These are phyloP conservation scores for Galendromus occidentalis DNA, from an alignment of 1,140 invertebrate genomes.

Conservation along the genomic window DNA sequence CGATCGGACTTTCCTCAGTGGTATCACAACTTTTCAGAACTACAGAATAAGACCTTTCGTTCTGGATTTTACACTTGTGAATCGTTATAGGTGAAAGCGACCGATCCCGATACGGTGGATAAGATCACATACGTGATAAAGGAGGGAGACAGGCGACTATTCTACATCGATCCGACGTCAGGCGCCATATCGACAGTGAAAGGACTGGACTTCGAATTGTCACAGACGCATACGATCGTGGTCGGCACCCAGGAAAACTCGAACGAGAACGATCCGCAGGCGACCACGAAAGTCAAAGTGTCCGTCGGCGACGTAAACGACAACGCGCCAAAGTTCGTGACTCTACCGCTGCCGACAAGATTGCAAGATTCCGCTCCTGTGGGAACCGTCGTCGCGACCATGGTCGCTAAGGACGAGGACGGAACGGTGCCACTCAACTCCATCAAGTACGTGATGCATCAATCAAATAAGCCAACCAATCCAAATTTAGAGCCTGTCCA, in stretches of 20 bases:
- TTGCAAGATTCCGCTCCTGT: constrained; percentile 59
- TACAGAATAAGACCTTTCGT: background rate
- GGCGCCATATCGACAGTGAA: constrained; percentile 51
- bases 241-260: constrained; percentile 61
- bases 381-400: constrained; percentile 51
- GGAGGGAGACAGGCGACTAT: constrained; percentile 54
- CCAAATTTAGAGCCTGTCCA: background rate
- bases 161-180: constrained; percentile 52
- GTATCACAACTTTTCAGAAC: background rate
- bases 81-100: constrained; percentile 31
- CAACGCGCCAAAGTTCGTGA: constrained; percentile 49
- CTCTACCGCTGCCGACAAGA: constrained; percentile 52
- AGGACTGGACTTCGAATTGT: constrained; percentile 54
- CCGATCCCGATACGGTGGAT: constrained; percentile 21
- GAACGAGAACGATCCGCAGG: constrained; percentile 38
- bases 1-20: constrained; percentile 20
- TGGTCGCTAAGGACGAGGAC: constrained; percentile 56
- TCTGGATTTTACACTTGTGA: background rate
- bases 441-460: constrained; percentile 38
- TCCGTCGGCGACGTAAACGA: constrained; percentile 40
- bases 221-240: constrained; percentile 46
- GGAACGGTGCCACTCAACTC: constrained; percentile 33
- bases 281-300: constrained; percentile 50
- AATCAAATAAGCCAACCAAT: background rate
- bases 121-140: constrained; percentile 60